Conservation (phyloP, 1,140 invertebrate genomes). For the Mactra quadrangularis region DNA sequence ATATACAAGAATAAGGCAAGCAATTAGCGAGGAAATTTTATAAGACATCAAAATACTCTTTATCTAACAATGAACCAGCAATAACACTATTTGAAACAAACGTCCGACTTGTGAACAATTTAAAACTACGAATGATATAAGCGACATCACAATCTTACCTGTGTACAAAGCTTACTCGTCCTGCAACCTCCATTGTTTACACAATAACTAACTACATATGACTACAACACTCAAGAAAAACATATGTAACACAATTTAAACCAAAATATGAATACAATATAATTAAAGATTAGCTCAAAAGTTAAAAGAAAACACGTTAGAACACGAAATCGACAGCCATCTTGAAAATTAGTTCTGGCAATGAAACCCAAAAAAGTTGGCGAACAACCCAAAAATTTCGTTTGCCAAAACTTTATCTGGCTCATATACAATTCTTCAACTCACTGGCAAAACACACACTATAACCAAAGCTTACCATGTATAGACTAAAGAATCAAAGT, state of each 20-base stretch:
- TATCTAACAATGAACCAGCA: no score
- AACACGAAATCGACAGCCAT: slow-evolving; percentile 77
- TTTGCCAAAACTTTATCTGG: slow-evolving; percentile 63
- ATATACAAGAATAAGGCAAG: no score
- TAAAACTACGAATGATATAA: slow-evolving; percentile 52
- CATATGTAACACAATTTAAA: no score
- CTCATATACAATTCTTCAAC: slow-evolving; percentile 57
- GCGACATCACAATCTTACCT: slow-evolving; percentile 48
- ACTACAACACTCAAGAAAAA: no score
- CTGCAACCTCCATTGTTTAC: neutral
- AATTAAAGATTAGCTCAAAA: slow-evolving; percentile 13
- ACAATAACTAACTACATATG: neutral
- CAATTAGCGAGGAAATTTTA: no score
- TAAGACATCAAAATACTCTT: no score
- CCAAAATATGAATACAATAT: no score
- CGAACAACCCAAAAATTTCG: slow-evolving; percentile 60
- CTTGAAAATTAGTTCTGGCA: slow-evolving; percentile 76
- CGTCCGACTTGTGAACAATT: no score
- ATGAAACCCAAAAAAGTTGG: slow-evolving; percentile 53
- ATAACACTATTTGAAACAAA: no score
- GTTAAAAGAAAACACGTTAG: slow-evolving; percentile 71
- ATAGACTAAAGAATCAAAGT: slow-evolving; percentile 58
- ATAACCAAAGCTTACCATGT: slow-evolving; percentile 60
- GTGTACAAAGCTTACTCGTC: neutral
- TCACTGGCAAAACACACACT: slow-evolving; percentile 53